Evolutionary conservation across 1,140 invertebrate species (phyloP).

Genomic region (Harlomillsia oculata): DNA sequence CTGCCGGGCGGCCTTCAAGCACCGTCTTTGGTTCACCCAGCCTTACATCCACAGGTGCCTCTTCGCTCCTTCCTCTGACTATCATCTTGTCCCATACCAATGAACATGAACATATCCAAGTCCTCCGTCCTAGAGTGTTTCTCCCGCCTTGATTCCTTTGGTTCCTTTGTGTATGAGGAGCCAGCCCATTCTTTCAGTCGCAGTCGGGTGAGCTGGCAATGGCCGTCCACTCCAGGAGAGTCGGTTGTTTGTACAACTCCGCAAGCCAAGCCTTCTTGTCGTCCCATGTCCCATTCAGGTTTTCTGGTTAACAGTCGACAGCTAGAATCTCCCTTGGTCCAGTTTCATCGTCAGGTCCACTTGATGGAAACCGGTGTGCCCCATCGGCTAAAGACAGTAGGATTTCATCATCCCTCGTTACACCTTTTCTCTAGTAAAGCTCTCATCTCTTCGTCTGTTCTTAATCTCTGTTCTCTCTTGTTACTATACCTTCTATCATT

Average conservation of each 20-base stretch:
- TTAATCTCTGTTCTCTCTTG: neutral
- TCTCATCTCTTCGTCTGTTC: slow-evolving; percentile 6
- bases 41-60: slow-evolving; percentile 91
- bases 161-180: slow-evolving; percentile 22
- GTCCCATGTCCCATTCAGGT: slow-evolving; percentile 9
- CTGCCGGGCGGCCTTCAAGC: slow-evolving; percentile 74
- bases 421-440: slow-evolving; percentile 12
- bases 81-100: slow-evolving; percentile 52
- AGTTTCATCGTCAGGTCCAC: slow-evolving; percentile 15
- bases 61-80: slow-evolving; percentile 93
- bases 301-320: slow-evolving; percentile 6
- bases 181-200: slow-evolving; percentile 5
- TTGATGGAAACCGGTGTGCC: slow-evolving; percentile 9
- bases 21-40: slow-evolving; percentile 81
- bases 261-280: too few relatives aligned
- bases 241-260: slow-evolving; percentile 8
- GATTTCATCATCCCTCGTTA: slow-evolving; percentile 21
- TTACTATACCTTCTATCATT: neutral
- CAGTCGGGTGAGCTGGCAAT: slow-evolving; percentile 6
- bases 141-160: slow-evolving; percentile 7
- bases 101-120: neutral
- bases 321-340: slow-evolving; percentile 19
- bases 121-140: neutral
- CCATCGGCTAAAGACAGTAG: slow-evolving; percentile 23
- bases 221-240: slow-evolving; percentile 7